Conservation (phyloP, 1,140 invertebrate genomes). For the Andrena cerasifolii region DNA sequence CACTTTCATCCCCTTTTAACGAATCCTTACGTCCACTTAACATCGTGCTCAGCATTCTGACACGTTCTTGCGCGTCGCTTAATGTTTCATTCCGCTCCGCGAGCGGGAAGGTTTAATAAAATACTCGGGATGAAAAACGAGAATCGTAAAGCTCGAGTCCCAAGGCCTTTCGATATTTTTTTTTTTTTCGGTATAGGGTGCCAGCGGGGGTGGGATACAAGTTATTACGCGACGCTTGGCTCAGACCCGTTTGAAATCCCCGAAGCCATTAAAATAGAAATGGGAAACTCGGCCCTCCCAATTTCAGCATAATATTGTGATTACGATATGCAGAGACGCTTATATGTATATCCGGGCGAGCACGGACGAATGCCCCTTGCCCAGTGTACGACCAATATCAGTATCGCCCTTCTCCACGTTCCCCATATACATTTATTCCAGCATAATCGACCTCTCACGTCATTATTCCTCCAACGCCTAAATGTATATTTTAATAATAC, state of each 20-base stretch:
- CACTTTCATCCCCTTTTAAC: too few species aligned
- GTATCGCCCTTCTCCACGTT: slow-evolving; percentile 65
- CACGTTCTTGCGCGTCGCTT: neutral
- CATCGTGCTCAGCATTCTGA: neutral
- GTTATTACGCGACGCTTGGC: slow-evolving; percentile 69
- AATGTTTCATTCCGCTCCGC: slow-evolving; percentile 29
- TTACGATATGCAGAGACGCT: slow-evolving; percentile 76
- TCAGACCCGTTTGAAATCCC: slow-evolving; percentile 75
- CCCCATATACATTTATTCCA: slow-evolving; percentile 77
- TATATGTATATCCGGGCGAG: slow-evolving; percentile 56
- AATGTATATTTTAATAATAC: slow-evolving; percentile 67
- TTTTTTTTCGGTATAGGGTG: slow-evolving; percentile 37
- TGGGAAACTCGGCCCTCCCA: slow-evolving; percentile 78
- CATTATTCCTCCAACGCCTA: slow-evolving; percentile 73
- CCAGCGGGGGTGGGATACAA: slow-evolving; percentile 46
- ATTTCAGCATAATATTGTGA: slow-evolving; percentile 81
- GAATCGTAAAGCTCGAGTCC: slow-evolving; percentile 57
- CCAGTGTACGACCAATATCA: slow-evolving; percentile 67
- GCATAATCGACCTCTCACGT: slow-evolving; percentile 70
- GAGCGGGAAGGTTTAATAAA: slow-evolving; percentile 53
- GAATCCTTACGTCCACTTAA: too few species aligned
- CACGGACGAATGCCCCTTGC: slow-evolving; percentile 64
- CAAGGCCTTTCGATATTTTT: slow-evolving; percentile 61
- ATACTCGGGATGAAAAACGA: slow-evolving; percentile 63
- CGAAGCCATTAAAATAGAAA: slow-evolving; percentile 80